Evolutionary conservation across 2,888 invertebrate genomes (phyloP).

Genomic region (Synergus laeviventris): DNA sequence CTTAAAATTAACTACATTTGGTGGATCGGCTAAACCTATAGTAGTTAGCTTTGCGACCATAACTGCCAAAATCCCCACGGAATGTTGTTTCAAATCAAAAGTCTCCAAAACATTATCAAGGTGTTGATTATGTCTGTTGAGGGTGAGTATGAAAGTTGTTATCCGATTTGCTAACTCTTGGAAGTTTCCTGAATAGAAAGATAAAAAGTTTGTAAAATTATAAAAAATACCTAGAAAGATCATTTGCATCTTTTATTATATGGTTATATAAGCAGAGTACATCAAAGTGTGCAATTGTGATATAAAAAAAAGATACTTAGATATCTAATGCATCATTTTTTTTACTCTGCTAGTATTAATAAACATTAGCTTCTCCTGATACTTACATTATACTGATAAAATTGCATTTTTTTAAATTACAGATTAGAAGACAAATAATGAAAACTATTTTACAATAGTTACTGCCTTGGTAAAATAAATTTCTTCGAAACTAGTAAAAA

Average conservation of each 20-base stretch:
- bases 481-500: too few relatives aligned
- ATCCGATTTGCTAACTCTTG: conserved; percentile 86
- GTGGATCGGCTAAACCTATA: conserved; percentile 69
- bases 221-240: conserved; percentile 38
- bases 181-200: conserved; percentile 82
- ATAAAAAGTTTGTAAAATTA: background rate
- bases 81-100: conserved; percentile 93
- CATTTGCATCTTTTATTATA: too few relatives aligned
- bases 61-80: conserved; percentile 91
- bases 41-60: conserved; percentile 87
- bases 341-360: background rate
- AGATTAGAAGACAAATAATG: background rate
- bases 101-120: conserved; percentile 94
- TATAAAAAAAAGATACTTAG: background rate
- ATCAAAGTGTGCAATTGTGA: background rate
- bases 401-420: background rate
- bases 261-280: conserved; percentile 6
- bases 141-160: conserved; percentile 87
- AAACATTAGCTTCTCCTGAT: background rate
- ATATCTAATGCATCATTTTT: too few relatives aligned
- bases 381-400: background rate
- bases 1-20: conserved; percentile 72
- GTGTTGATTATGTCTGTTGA: conserved; percentile 89
- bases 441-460: background rate
- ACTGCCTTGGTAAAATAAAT: too few relatives aligned